Base-by-base conservation (phyloP, 1,140 invertebrate species). In the Araneus ventricosus region DNA sequence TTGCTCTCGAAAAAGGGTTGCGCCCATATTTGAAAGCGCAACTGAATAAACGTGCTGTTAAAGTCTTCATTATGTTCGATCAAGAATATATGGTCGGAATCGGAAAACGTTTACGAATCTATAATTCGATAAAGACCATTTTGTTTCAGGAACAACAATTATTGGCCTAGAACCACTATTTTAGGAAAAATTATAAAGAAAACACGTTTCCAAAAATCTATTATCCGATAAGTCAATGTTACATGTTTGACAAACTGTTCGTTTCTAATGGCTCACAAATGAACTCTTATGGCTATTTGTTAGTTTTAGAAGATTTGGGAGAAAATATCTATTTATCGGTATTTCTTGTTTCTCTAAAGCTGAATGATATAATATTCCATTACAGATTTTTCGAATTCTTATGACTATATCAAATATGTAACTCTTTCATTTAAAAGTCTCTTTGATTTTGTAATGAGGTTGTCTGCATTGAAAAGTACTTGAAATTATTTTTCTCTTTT, bases 61-160 rank as follows among this genome's bases (percentile, higher is more conserved):
- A 45, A 30, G 80, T 61, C 52, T 37, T 87, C 52, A 34, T 59
- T 87, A 27, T 59, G 27, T 80, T 90, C 27, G 88, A 90, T 80
- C 20, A 52, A 80, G 57, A 30, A 30, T 57, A 37, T 80, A 34
- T 75, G 88, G 30, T 75, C n/a, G 39, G 17, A 90, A 90, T 90
- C 88, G 88, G 70, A 90, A 90, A 90, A 90, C 70, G 88, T 79
- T 90, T 90, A 90, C 67, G n/a, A 80, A 80, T 80, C 88, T 90
- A 90, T 90, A 90, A 90, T 79, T 90, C 88, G 63, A 90, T 90
- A 90, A 90, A 79, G 61, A 79, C 39, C 70, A 59, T 79, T 90
- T 79, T 90, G 88, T 90, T 75, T 75, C 39, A n/a, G 20, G 67
- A 90, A 90, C 67, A 80, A 57, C 63, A 90, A 79, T 90, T 79